Evolutionary conservation across 1,140 invertebrate genomes (phyloP), one percentile per base, ranked within the genome.

Genomic region (Drosophila bifasciata): DNA sequence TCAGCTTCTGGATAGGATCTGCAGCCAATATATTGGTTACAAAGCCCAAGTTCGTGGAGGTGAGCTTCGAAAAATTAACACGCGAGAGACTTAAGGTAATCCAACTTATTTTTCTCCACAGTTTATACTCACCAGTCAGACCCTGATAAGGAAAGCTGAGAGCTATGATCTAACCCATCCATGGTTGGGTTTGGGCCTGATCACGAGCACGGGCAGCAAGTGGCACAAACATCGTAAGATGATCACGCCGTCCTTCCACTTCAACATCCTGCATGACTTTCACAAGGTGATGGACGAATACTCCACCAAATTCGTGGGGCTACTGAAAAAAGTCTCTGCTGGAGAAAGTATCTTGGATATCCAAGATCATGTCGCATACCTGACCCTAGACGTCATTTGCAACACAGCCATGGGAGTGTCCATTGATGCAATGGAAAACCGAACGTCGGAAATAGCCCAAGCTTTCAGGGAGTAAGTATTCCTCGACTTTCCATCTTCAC

Each of bases 181-280:
- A 3, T 93, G 92, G 92, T 64, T 93, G 45, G 92, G 92, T 5
- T 61, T 85, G 21, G 92, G 92, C 7, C 64, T 93, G 13, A 76
- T 93, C 1, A 91, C 88, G 1, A 91, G 89, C 39, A 76, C 75
- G 1, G 90, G 84, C 51, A 73, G 63, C 25, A 85, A 84, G 28
- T 91, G 90, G 90, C 63, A 76, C 44, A 89, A 83, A 48, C 90
- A 89, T 46, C 74, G 90, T 15, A 91, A 91, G 52, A 91, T 91
- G 79, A 91, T 97, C 17, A 97, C 96, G 0, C 96, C 96, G 3
- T 94, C 96, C 3, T 97, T 97, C 83, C 96, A 97, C 91, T 97
- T 97, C 86, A 94, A 95, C 73, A 96, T 97, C 60, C 91, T 97
- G 17, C 94, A 96, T 59, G 93, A 95, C 62, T 97, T 96, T 88